Base-by-base conservation (phyloP, 2,797 vertebrate species). In the Sylvilagus floridanus region DNA sequence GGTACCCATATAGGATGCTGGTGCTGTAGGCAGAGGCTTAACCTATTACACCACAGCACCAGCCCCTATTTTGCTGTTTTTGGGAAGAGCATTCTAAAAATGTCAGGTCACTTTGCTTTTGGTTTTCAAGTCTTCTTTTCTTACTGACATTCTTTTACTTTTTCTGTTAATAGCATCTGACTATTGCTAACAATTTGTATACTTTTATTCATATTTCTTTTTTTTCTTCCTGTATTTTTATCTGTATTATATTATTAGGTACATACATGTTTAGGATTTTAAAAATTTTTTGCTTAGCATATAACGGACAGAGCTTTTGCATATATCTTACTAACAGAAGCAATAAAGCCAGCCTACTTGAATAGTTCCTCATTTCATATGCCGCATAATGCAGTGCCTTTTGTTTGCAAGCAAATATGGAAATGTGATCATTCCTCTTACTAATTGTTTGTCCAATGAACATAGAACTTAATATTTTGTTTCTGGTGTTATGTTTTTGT, bases 221-320 rank as follows among this genome's bases (percentile, higher is more conserved):
- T 75, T 83, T 90, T 87, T 4, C n/a, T 62, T 86, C 37, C 42
- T 66, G 3, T 78, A 60, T 57, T 89, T 4, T 42, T 37, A 90
- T 57, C 54, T 57, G 4, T 57, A 57, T 57, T 57, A 66, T 75
- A 21, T 57, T 82, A 65, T 68, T 72, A 32, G 32, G 28, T 57
- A 11, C 47, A 50, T 69, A 65, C 57, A 78, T 72, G 63, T 66
- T 88, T 71, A 26, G 52, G 8, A 57, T 76, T 84, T 63, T n/a
- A n/a, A 85, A 57, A 85, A 65, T 86, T 42, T 91, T 91, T 84
- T 77, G 35, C 30, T 81, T 92, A 24, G 22, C n/a, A 91, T 35
- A 6, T 50, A 77, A 83, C 22, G 24, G 19, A 82, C 2, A 37
- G 17, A 57, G 14, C 21, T 91, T 91, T 75, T 84, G 47, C 13